These are phyloP conservation scores for Oxyscelio sp. DNA, from an alignment of 2,888 invertebrate genomes.

Conservation along the genomic window DNA sequence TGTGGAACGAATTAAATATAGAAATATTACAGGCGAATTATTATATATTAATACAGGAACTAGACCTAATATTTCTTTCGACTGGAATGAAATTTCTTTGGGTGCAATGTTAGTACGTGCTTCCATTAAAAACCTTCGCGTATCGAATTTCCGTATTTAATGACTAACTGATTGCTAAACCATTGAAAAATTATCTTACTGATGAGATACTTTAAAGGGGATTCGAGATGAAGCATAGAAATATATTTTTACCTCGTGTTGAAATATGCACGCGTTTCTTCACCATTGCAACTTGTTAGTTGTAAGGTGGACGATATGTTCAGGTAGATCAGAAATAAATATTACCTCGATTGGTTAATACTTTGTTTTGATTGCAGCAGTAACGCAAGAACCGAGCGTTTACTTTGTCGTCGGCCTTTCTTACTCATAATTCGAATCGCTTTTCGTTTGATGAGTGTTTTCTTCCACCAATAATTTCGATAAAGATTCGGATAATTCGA, in stretches of 20 bases:
- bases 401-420: neutral
- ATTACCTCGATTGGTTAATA: conserved; percentile 2
- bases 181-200: conserved; percentile 35
- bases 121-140: too few relatives aligned
- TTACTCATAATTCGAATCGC: too few relatives aligned
- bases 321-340: neutral
- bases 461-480: too few relatives aligned
- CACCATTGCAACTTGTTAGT: conserved; percentile 8
- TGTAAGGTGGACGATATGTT: conserved; percentile 7
- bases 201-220: conserved; percentile 7
- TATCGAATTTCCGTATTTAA: conserved; percentile 37
- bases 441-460: too few relatives aligned
- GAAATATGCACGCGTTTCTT: conserved; percentile 37
- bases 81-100: too few relatives aligned
- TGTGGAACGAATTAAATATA: too few relatives aligned
- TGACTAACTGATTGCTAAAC: conserved; percentile 30
- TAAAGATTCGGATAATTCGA: too few relatives aligned
- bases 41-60: conserved; percentile 61
- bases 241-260: conserved; percentile 29
- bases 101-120: too few relatives aligned
- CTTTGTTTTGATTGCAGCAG: neutral
- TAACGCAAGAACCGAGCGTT: neutral
- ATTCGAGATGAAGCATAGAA: conserved; percentile 25
- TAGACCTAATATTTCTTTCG: conserved; percentile 56
- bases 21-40: conserved; percentile 54